phyloP scores from a whole-genome alignment of 2,888 invertebrate genomes.

The Mimumesa dahlbomi region DNA sequence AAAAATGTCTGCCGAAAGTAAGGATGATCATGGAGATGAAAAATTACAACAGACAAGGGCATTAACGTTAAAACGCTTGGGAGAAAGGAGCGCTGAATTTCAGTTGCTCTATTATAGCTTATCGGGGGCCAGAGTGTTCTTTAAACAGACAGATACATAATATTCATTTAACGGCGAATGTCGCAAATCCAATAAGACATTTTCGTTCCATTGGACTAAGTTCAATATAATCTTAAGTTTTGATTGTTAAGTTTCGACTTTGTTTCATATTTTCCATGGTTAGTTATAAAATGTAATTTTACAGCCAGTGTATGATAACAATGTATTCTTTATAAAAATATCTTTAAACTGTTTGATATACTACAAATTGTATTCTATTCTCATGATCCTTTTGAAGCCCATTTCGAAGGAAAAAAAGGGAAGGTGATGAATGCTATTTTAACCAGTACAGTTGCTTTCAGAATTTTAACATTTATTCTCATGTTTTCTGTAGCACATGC shows the following conservation, averaged over 20 bases:
- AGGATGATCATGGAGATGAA: constrained; percentile 85
- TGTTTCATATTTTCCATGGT: constrained; percentile 38
- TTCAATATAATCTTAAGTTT: constrained; percentile 19
- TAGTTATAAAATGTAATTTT: constrained; percentile 32
- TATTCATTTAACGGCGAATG: neutral
- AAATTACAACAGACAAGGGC: constrained; percentile 96
- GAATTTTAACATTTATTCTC: constrained; percentile 32
- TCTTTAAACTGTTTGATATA: constrained; percentile 31
- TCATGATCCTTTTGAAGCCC: constrained; percentile 35
- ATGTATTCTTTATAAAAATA: constrained; percentile 40
- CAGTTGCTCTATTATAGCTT: constrained; percentile 94
- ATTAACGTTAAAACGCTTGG: constrained; percentile 91
- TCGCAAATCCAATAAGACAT: neutral
- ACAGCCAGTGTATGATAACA: constrained; percentile 32
- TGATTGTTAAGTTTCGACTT: constrained; percentile 34
- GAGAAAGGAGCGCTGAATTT: constrained; percentile 85
- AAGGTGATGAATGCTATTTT: constrained; percentile 12
- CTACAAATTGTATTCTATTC: constrained; percentile 43
- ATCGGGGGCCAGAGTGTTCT: constrained; percentile 97
- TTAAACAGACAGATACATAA: constrained; percentile 83
- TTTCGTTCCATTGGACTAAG: constrained; percentile 35
- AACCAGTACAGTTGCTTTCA: constrained; percentile 20
- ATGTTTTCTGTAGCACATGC: constrained; percentile 32
- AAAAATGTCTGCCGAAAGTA: constrained; percentile 82
- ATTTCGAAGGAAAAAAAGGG: constrained; percentile 13